phyloP scores from a whole-genome alignment of 2,888 invertebrate species.

The Hybos culiciformis region DNA sequence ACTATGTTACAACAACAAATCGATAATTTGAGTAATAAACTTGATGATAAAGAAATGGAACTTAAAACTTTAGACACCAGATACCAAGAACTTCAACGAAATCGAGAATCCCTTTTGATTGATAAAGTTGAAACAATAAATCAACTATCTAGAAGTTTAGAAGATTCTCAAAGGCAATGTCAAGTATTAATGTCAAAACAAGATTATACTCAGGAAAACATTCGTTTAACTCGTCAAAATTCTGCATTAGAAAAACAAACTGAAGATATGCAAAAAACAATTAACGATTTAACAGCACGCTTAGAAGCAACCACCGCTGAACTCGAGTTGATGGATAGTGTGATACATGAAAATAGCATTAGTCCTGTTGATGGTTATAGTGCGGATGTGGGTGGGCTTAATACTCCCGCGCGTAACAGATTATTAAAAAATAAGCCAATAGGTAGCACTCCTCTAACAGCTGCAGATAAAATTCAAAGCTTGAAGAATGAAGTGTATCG shows the following conservation, averaged over 20 bases:
- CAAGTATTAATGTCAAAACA: conserved; percentile 28
- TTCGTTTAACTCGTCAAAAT: conserved; percentile 24
- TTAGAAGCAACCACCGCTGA: conserved; percentile 29
- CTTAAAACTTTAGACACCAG: conserved; percentile 40
- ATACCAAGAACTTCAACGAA: conserved; percentile 43
- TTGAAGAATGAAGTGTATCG: conserved; percentile 37
- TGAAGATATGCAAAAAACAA: conserved; percentile 26
- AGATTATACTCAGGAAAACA: conserved; percentile 26
- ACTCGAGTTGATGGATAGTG: conserved; percentile 29
- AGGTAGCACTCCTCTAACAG: conserved; percentile 26
- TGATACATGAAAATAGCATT: conserved; percentile 26
- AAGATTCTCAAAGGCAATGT: conserved; percentile 43
- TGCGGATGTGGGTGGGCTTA: conserved; percentile 18
- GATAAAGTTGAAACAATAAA: conserved; percentile 51
- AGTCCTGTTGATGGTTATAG: conserved; percentile 17
- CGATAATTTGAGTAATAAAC: conserved; percentile 31
- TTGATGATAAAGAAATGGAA: conserved; percentile 39
- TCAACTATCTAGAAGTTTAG: conserved; percentile 43
- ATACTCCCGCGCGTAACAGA: conserved; percentile 18
- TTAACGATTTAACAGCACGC: conserved; percentile 23
- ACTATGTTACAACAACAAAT: conserved; percentile 39
- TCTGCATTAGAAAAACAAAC: conserved; percentile 27
- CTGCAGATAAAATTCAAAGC: conserved; percentile 33
- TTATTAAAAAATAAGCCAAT: conserved; percentile 19
- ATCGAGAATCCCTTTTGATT: conserved; percentile 45